Evolutionary conservation across 2,797 vertebrate species (phyloP), one percentile per base, ranked within the genome.

Genomic region (Argentina silus): DNA sequence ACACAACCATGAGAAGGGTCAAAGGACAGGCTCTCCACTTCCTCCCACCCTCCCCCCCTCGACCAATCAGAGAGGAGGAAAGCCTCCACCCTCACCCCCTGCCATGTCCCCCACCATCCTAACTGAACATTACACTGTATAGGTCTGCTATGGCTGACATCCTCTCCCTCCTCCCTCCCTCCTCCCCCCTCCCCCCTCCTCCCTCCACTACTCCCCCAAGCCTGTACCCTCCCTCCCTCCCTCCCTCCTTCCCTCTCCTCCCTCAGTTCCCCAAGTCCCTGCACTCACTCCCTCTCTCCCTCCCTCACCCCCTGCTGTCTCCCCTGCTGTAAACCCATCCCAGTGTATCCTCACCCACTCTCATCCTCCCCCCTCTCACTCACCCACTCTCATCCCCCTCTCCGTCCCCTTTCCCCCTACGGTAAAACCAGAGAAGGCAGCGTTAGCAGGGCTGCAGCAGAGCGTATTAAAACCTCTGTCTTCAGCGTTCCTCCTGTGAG

Each of bases 11-110:
- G 10, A 17, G 43, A 50, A 45, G 15, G 45, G 64, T 66, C 64
- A 50, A 50, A 66, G 44, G 63, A 21, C 63, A 66, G 19, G 45
- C 48, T 44, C 45, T 23, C 19, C 17, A 50, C 64, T 48, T 66
- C 45, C 64, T 66, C 44, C 53, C 21, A 1, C 10, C 48, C 48
- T 50, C 15, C 12, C 48, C 56, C 21, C 10, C 6, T 2, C 1
- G 23, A 23, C 57, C 23, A 60, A 60, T 60, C 57, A 10, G 19
- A 12, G 17, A 21, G 45, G 63, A 14, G 23, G 9, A 14, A 27
- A 23, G 50, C n/a, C n/a, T n/a, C n/a, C n/a, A n/a, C n/a, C n/a
- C n/a, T n/a, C n/a, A n/a, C n/a, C n/a, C n/a, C n/a, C n/a, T n/a
- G n/a, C n/a, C n/a, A n/a, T n/a, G n/a, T n/a, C n/a, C n/a, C n/a